Evolutionary conservation across 2,888 invertebrate species (phyloP).

Genomic region (Hecatera dysodea): DNA sequence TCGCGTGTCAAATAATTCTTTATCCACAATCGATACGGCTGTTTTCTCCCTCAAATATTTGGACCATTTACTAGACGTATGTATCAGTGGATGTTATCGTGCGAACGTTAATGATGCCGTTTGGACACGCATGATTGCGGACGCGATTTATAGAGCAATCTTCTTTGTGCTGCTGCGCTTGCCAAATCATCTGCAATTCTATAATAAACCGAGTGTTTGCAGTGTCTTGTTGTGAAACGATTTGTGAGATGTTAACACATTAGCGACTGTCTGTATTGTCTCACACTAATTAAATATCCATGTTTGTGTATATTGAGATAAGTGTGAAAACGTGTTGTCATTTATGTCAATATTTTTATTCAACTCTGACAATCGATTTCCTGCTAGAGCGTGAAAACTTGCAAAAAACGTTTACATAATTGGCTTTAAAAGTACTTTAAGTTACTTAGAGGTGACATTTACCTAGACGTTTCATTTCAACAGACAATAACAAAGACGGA

Average conservation of each 20-base stretch:
- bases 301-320: constrained; percentile 45
- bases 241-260: constrained; percentile 50
- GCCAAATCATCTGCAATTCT: constrained; percentile 52
- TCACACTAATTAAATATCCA: constrained; percentile 45
- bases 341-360: constrained; percentile 57
- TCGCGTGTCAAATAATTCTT: constrained; percentile 45
- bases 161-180: constrained; percentile 41
- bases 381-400: constrained; percentile 40
- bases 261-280: constrained; percentile 42
- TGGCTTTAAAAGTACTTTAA: constrained; percentile 15
- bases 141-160: constrained; percentile 33
- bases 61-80: constrained; percentile 36
- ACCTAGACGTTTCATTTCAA: constrained; percentile 27
- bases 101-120: constrained; percentile 37
- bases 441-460: constrained; percentile 53
- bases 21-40: constrained; percentile 35
- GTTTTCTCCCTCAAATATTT: constrained; percentile 45
- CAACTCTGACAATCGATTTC: constrained; percentile 33
- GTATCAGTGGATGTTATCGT: constrained; percentile 28
- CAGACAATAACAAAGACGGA: constrained; percentile 47
- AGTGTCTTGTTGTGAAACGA: constrained; percentile 39
- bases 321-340: constrained; percentile 51
- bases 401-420: constrained; percentile 36
- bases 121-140: constrained; percentile 40
- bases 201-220: constrained; percentile 34